Evolutionary conservation across 2,113 vertebrate species (phyloP).

Genomic region (Kobus ellipsiprymnus): DNA sequence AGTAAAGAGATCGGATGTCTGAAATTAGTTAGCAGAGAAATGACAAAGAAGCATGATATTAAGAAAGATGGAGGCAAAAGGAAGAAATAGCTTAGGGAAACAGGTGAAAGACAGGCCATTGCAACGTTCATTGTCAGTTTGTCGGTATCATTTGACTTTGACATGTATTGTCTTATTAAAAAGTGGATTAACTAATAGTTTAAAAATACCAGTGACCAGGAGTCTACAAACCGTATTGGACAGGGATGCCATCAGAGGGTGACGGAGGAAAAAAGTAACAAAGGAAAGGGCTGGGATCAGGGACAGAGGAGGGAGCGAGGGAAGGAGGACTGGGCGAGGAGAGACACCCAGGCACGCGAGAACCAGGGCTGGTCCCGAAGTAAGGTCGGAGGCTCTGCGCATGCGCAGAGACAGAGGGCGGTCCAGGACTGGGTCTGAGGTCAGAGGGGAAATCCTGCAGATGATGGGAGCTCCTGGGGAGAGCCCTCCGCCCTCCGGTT

Average conservation of each 20-base stretch:
- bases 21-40: not conserved
- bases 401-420: not conserved
- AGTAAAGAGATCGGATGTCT: not conserved
- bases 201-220: not conserved
- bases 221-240: not conserved
- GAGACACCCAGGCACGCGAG: not conserved
- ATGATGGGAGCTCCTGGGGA: fast-evolving
- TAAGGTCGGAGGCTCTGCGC: not conserved
- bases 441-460: not conserved
- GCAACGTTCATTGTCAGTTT: not conserved
- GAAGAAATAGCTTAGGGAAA: not conserved
- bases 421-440: not conserved
- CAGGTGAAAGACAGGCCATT: not conserved
- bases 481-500: fast-evolving
- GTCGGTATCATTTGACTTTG: not conserved
- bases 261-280: not conserved
- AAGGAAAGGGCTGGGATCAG: not conserved
- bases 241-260: not conserved
- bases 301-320: not conserved
- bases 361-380: not conserved
- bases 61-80: not conserved
- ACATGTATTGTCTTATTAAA: not conserved
- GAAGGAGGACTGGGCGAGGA: not conserved
- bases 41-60: not conserved
- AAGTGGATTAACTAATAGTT: not conserved